Evolutionary conservation across 2,113 vertebrate species (phyloP), one percentile per base, ranked within the genome.

Genomic region (Plecotus auritus): DNA sequence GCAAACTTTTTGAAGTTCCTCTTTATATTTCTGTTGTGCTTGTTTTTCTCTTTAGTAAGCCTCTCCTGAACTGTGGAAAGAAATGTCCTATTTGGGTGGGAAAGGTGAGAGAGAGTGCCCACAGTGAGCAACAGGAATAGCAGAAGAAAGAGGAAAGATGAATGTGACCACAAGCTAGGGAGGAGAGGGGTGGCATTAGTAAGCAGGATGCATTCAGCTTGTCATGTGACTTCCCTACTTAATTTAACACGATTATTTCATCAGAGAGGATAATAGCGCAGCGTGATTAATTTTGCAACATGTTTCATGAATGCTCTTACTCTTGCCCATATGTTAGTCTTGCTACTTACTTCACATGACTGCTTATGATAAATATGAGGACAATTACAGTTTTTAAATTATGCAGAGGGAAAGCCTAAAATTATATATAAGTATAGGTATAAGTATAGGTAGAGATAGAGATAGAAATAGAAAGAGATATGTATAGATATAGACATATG

Each of bases 221-320:
- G 98, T 98, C 98, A 97, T 96, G 97, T 98, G 98, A 97, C 97
- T 97, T 86, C 97, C 87, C 93, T 96, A 95, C 97, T 98, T 97
- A 96, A 97, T 97, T 97, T 98, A 98, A 99, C 99, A 98, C 86
- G 98, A 99, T 99, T 98, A 99, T 98, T 98, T 98, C 98, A 98
- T 98, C 98, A 97, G 98, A 95, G 97, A 98, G 96, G 98, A 97
- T 98, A 98, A 98, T 97, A 98, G 98, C 98, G 98, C 72, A 97
- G 98, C 96, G 56, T 98, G 97, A 98, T 98, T 99, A 98, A 99
- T 97, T 96, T 96, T 98, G 92, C 94, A 83, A 9, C 95, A 81
- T 97, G 96, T 98, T 98, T 98, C 94, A 96, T 95, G 93, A 97
- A 93, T 97, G 94, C 89, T 76, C 97, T 95, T 97, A 95, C 94